Base-by-base conservation (phyloP, 2,797 vertebrate genomes). In the Macropodus opercularis region DNA sequence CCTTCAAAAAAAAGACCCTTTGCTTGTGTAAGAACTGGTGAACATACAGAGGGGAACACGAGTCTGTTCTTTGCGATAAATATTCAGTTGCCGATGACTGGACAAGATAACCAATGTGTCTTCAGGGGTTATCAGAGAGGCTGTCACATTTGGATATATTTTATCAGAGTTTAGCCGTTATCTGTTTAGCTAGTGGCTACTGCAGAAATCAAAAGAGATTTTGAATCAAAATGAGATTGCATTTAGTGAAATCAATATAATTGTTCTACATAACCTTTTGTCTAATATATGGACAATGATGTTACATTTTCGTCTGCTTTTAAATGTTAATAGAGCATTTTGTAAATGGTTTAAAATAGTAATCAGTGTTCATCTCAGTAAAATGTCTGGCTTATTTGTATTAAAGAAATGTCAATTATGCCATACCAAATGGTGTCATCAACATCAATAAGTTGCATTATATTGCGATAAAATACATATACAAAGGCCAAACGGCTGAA, bases 91-190 rank as follows among this genome's bases (percentile, higher is more conserved):
- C 74, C 77, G 92, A 94, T 93, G 90, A 90, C 89, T 91, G 90
- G 77, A 86, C 79, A 46, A 83, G 91, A 94, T 94, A 93, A 90
- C 72, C 87, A 72, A 75, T n/a, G 71, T 89, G 90, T 89, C 90
- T 91, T 86, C 85, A 82, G 87, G 91, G 93, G 92, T 94, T 93
- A 94, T 93, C 92, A 31, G 87, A 53, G 62, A 83, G 79, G 69
- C 84, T 90, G 89, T 85, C 90, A 91, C 89, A 91, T 92, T 93
- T 91, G 87, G 91, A 90, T 93, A 92, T 91, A 90, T 92, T 94
- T 92, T 93, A 92, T 93, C 91, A 86, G 83, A 82, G 83, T 91
- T 89, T 89, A 93, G 92, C 92, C 91, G 88, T 91, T 90, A 93
- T 93, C 90, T 90, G 85, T 89, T 88, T 90, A 76, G 87, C 87